Evolutionary conservation across 2,888 invertebrate genomes (phyloP).

Genomic region (Marasmarcha lunaedactyla): DNA sequence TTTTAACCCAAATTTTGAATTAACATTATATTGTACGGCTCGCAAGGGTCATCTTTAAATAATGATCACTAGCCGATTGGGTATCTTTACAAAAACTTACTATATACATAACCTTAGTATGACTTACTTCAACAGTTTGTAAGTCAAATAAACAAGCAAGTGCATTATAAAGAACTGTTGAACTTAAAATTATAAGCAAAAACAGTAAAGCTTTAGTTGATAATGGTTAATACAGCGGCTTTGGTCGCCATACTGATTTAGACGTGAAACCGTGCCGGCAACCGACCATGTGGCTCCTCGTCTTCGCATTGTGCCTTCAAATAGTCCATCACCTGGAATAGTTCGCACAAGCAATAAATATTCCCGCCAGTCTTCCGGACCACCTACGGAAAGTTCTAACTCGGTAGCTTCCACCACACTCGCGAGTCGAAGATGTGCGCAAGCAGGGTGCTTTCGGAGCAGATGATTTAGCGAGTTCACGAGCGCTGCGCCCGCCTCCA

Average conservation of each 20-base stretch:
- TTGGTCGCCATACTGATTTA: conserved; percentile 85
- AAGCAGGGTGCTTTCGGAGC: conserved; percentile 72
- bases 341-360: conserved; percentile 75
- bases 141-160: too few species aligned
- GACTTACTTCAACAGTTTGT: too few species aligned
- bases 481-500: conserved; percentile 71
- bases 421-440: conserved; percentile 73
- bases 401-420: conserved; percentile 76
- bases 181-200: conserved; percentile 65
- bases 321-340: conserved; percentile 76
- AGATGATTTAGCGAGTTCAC: conserved; percentile 75
- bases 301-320: conserved; percentile 81
- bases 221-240: conserved; percentile 82
- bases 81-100: too few species aligned
- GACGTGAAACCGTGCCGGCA: conserved; percentile 80
- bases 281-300: conserved; percentile 47
- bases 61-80: too few species aligned
- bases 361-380: conserved; percentile 61
- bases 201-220: conserved; percentile 83
- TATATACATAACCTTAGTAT: too few species aligned
- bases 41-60: too few species aligned
- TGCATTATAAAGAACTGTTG: too few species aligned
- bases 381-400: conserved; percentile 53
- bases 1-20: too few species aligned
- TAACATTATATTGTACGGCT: too few species aligned